phyloP scores from a whole-genome alignment of 2,797 vertebrate species.

The Simalia tracyae region DNA sequence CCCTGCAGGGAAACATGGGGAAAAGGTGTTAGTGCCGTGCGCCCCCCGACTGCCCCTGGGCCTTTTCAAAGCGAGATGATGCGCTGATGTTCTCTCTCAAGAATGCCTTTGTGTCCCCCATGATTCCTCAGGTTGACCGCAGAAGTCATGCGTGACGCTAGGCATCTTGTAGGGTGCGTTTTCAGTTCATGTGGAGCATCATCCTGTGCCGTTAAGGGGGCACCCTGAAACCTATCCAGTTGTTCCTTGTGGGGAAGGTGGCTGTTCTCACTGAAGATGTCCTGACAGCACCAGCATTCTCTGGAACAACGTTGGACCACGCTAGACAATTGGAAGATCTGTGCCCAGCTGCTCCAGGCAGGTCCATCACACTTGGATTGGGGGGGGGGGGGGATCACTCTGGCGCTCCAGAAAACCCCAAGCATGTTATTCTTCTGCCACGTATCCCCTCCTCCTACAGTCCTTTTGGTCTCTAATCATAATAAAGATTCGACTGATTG shows the following conservation, averaged over 20 bases:
- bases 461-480: too few relatives aligned
- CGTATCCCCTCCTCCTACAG: too few relatives aligned
- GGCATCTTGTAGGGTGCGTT: not conserved
- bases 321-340: not conserved
- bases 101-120: not conserved
- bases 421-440: too few relatives aligned
- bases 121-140: not conserved
- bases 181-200: not conserved
- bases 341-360: too few relatives aligned
- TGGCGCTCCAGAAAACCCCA: too few relatives aligned
- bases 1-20: slow-evolving; percentile 72
- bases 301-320: not conserved
- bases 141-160: too few relatives aligned
- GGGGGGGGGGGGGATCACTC: too few relatives aligned
- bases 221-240: not conserved
- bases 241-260: not conserved
- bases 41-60: not conserved
- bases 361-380: not conserved
- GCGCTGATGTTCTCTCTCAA: not conserved
- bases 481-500: too few relatives aligned
- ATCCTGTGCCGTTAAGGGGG: not conserved
- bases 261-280: not conserved
- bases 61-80: too few relatives aligned
- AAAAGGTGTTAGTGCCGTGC: not conserved
- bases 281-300: not conserved